Percentiles rank a stretch among this genome's conserved stretches.
These are phyloP conservation scores for Tokudaia tokunoshimensis DNA, from an alignment of 2,797 vertebrate species.

Conservation along the genomic window DNA sequence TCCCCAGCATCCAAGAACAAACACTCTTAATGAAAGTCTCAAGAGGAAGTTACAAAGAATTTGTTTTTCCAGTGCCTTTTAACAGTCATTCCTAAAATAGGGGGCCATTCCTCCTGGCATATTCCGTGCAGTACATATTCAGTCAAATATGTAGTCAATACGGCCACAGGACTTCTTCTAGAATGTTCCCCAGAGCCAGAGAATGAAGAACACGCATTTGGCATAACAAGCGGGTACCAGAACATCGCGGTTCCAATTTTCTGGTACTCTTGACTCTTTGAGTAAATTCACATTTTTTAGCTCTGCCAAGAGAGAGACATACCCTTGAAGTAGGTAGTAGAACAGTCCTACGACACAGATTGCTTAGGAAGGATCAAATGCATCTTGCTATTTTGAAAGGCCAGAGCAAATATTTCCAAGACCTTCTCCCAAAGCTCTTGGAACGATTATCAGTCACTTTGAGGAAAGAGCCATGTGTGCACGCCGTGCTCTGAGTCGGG, in stretches of 20 bases:
- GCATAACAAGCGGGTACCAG: fast-evolving
- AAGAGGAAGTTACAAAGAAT: constrained; percentile 33
- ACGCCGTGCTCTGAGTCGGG: neutral
- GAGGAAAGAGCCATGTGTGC: neutral
- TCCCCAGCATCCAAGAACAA: constrained; percentile 40
- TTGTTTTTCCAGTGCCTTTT: constrained; percentile 63
- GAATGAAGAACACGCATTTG: neutral
- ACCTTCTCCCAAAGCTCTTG: neutral
- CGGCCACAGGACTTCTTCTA: neutral
- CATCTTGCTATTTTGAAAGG: constrained; percentile 30
- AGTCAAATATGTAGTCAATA: neutral
- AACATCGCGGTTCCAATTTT: neutral
- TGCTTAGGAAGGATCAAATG: neutral
- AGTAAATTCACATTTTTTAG: neutral
- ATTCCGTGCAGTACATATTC: neutral
- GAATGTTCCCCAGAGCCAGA: neutral
- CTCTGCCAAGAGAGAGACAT: neutral
- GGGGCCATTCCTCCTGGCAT: neutral
- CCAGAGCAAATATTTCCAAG: constrained; percentile 8
- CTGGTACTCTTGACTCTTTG: neutral
- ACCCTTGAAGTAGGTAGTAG: neutral
- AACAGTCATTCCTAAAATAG: constrained; percentile 45
- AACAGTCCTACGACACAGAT: neutral
- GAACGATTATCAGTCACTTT: neutral
- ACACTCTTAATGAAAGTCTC: constrained; percentile 34